These are phyloP conservation scores for Mus musculus DNA, from an alignment of 2,113 vertebrate species.

Conservation along the genomic window GRCm39 chr7:93931501-93932000, in stretches of 20 bases:
- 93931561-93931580: neutral
- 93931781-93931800: neutral
- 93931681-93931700: neutral
- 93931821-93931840: neutral
- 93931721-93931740: neutral
- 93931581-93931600: neutral
- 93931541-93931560: neutral
- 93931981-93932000: neutral
- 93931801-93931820: neutral
- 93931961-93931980: neutral
- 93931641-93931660: neutral
- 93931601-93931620: constrained; percentile 37
- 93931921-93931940: neutral
- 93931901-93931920: neutral
- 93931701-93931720: neutral
- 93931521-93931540: neutral
- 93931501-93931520: neutral
- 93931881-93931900: neutral
- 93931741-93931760: neutral
- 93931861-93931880: neutral
- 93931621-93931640: neutral
- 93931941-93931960: neutral
- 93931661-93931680: neutral
- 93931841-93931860: neutral
- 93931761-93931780: neutral